These are phyloP conservation scores for Microdon myrmicae DNA, from an alignment of 2,888 invertebrate genomes.

Conservation along the genomic window DNA sequence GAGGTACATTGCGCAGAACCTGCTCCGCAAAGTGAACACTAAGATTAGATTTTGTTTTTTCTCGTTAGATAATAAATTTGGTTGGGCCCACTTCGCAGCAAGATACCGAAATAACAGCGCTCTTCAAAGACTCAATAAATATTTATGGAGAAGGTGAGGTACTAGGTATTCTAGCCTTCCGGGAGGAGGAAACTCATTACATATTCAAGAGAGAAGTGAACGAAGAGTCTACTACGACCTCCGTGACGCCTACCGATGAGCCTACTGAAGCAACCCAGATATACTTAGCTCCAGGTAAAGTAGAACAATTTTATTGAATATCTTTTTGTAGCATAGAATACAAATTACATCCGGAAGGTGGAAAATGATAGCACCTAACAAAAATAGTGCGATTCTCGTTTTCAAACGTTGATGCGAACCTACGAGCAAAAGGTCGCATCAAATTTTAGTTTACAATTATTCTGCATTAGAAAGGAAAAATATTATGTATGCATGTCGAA, in stretches of 20 bases:
- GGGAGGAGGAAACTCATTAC: slow-evolving; percentile 62
- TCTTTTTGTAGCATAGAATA: too few species aligned
- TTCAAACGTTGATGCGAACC: too few species aligned
- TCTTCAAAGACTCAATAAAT: slow-evolving; percentile 70
- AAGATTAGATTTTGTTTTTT: not conserved
- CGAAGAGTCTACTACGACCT: slow-evolving; percentile 58
- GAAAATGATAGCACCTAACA: too few species aligned
- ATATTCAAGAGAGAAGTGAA: slow-evolving; percentile 61
- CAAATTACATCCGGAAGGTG: too few species aligned
- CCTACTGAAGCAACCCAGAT: slow-evolving; percentile 67
- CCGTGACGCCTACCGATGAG: slow-evolving; percentile 59
- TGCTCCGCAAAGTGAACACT: not conserved
- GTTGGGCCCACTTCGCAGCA: slow-evolving; percentile 72
- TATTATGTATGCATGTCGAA: too few species aligned
- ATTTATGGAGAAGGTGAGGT: slow-evolving; percentile 72
- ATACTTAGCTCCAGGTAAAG: slow-evolving; percentile 69
- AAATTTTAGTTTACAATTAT: too few species aligned
- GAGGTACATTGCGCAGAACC: slow-evolving; percentile 65
- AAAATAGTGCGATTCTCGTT: too few species aligned
- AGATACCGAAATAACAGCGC: slow-evolving; percentile 71
- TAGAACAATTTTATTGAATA: slow-evolving; percentile 24
- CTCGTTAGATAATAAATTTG: slow-evolving; percentile 67
- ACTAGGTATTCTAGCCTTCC: slow-evolving; percentile 70
- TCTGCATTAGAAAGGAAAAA: too few species aligned
- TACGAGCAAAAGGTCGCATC: too few species aligned